Conservation (phyloP, 2,888 invertebrate genomes). For the Andrena praecox region DNA sequence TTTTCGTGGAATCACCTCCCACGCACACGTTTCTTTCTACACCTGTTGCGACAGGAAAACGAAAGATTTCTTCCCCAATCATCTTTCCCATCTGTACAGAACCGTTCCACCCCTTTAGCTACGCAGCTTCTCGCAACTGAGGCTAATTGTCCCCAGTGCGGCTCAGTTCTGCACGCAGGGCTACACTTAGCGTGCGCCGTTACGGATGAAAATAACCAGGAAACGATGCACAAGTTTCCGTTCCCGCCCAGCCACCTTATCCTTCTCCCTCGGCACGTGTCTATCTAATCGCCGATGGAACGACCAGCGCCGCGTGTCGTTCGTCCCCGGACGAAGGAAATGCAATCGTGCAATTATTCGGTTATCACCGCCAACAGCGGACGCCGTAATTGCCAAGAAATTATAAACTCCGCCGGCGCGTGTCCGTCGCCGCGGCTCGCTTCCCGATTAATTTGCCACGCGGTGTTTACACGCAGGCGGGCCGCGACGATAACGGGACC, state of each 20-base stretch:
- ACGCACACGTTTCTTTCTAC: neutral
- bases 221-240: too few relatives aligned
- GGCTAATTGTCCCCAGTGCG: neutral
- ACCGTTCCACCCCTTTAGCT: neutral
- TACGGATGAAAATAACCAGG: too few relatives aligned
- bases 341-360: neutral
- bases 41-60: slow-evolving; percentile 5
- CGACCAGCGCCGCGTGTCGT: neutral
- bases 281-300: neutral
- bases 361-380: neutral
- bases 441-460: slow-evolving; percentile 44
- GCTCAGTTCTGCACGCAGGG: too few relatives aligned
- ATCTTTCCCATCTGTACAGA: neutral
- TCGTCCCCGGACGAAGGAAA: neutral
- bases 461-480: slow-evolving; percentile 16
- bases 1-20: neutral
- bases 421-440: neutral
- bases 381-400: slow-evolving; percentile 17
- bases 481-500: slow-evolving; percentile 17
- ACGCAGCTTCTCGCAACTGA: neutral
- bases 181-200: fast-evolving
- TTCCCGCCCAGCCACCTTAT: neutral
- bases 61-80: neutral
- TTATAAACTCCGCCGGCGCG: slow-evolving; percentile 12
- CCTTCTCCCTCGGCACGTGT: neutral